These are phyloP conservation scores for Falco cherrug DNA, from an alignment of 2,797 vertebrate species.

Conservation along the genomic window DNA sequence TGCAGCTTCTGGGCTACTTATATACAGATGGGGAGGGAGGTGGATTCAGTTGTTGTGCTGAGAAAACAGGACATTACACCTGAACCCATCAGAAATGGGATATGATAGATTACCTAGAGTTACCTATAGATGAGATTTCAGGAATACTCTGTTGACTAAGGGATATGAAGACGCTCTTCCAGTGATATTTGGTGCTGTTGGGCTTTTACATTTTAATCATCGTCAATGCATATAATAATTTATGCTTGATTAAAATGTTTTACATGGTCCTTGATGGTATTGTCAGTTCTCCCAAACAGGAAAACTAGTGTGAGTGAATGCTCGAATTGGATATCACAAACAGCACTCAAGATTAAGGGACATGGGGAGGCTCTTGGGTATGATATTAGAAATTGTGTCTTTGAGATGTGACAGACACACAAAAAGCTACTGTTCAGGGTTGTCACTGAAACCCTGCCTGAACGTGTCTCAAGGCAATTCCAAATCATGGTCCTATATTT, in stretches of 20 bases:
- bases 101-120: neutral
- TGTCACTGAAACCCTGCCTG: neutral
- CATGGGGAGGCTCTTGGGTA: accelerated
- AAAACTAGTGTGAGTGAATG: neutral
- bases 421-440: neutral
- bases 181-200: neutral
- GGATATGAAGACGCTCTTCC: accelerated
- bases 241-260: neutral
- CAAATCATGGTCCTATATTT: accelerated
- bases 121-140: neutral
- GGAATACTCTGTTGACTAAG: accelerated
- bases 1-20: neutral
- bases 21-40: neutral
- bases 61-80: neutral
- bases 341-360: neutral
- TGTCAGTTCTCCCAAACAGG: neutral
- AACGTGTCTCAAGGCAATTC: neutral
- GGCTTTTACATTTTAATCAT: neutral
- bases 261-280: neutral
- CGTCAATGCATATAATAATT: neutral
- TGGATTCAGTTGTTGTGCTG: neutral
- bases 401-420: neutral
- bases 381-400: neutral
- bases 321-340: neutral
- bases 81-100: neutral